Conservation (phyloP, 2,797 vertebrate genomes). For the Lithobates pipiens region DNA sequence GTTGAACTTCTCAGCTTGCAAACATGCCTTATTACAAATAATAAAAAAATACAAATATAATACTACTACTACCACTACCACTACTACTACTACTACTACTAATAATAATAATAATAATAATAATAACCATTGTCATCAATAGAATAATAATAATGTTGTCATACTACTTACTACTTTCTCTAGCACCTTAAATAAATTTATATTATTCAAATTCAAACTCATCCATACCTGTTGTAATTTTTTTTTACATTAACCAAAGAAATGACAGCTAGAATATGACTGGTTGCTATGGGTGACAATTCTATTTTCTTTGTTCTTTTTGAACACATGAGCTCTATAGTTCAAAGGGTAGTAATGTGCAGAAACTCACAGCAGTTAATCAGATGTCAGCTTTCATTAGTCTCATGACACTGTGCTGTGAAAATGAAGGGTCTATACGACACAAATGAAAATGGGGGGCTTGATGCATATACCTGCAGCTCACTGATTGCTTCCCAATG, state of each 20-base stretch:
- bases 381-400: conserved; percentile 13
- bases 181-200: too few relatives aligned
- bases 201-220: too few relatives aligned
- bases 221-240: too few relatives aligned
- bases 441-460: background rate
- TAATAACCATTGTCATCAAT: too few relatives aligned
- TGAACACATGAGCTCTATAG: background rate
- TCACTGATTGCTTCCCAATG: background rate
- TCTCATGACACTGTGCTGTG: background rate
- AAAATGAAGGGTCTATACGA: background rate
- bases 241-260: background rate
- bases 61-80: too few relatives aligned
- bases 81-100: too few relatives aligned
- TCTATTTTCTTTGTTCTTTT: background rate
- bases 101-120: too few relatives aligned
- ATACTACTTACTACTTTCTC: background rate
- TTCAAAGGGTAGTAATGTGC: background rate
- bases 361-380: conserved; percentile 10
- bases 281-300: background rate
- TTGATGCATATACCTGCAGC: background rate
- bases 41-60: background rate
- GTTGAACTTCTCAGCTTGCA: background rate
- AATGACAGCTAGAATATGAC: background rate
- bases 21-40: background rate
- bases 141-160: too few relatives aligned